Evolutionary conservation across 2,888 invertebrate genomes (phyloP).

Genomic region (Bruchidius siliquastri): DNA sequence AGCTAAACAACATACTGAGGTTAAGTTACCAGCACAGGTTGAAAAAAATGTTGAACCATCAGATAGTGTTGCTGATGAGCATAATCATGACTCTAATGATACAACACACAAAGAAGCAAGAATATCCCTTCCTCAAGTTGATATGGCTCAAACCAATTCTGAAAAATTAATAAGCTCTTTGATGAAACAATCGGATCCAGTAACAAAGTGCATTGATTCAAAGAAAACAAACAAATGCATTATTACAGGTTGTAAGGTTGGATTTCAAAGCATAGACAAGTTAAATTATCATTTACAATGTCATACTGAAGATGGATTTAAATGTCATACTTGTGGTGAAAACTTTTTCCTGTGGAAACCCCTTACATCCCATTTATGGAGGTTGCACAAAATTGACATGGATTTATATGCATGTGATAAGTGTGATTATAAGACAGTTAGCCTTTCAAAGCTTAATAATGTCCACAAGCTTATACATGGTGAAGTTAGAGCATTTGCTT

Average conservation of each 20-base stretch:
- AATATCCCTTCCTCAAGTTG: conserved; percentile 19
- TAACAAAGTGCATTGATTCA: conserved; percentile 23
- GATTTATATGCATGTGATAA: conserved; percentile 72
- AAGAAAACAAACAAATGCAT: conserved; percentile 47
- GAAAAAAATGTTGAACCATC: conserved; percentile 11
- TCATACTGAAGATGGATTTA: conserved; percentile 45
- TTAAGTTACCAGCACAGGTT: conserved; percentile 1
- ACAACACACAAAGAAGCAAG: neutral
- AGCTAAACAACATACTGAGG: conserved; percentile 14
- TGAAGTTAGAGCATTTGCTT: conserved; percentile 54
- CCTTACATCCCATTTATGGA: conserved; percentile 77
- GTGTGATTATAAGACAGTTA: conserved; percentile 70
- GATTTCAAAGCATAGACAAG: conserved; percentile 55
- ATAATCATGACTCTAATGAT: neutral
- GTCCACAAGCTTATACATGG: conserved; percentile 74
- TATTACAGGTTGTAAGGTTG: conserved; percentile 54
- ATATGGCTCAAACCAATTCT: conserved; percentile 24
- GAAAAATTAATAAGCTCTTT: conserved; percentile 15
- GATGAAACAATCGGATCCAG: conserved; percentile 24
- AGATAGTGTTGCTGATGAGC: conserved; percentile 2
- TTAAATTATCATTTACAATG: conserved; percentile 60
- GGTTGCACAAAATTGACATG: conserved; percentile 69
- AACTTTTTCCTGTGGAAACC: conserved; percentile 58
- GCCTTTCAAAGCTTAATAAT: conserved; percentile 64
- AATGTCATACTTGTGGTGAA: conserved; percentile 65